Evolutionary conservation across 2,888 invertebrate species (phyloP).

Genomic region (Pomacea canaliculata): DNA sequence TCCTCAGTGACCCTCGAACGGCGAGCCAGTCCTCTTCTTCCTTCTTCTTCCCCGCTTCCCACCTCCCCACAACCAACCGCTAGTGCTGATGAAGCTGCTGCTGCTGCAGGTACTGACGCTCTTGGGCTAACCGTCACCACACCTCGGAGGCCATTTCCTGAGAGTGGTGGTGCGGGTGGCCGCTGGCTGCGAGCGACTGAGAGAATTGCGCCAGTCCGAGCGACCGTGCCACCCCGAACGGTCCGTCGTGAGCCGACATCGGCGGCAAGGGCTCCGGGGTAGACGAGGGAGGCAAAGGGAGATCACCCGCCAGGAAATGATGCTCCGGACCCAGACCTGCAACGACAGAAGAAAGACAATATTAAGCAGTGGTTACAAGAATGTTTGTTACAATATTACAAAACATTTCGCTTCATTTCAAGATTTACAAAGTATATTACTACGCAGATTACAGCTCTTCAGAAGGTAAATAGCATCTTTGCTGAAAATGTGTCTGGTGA

Average conservation of each 20-base stretch:
- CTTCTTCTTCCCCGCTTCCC: too few relatives aligned
- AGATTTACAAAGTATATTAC: too few relatives aligned
- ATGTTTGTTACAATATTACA: too few relatives aligned
- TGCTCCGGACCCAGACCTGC: constrained; percentile 35
- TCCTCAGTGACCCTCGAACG: too few relatives aligned
- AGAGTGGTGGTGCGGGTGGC: constrained; percentile 30
- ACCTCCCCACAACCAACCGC: too few relatives aligned
- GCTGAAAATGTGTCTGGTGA: too few relatives aligned
- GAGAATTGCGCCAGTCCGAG: constrained; percentile 30
- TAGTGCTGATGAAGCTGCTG: constrained; percentile 2
- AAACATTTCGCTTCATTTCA: too few relatives aligned
- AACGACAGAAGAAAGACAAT: background rate
- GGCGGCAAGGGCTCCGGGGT: constrained; percentile 34
- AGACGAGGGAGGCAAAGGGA: constrained; percentile 34
- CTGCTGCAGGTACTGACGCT: constrained; percentile 20
- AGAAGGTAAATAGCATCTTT: too few relatives aligned
- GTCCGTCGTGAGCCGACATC: constrained; percentile 24
- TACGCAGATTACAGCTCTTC: too few relatives aligned
- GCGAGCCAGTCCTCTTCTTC: too few relatives aligned
- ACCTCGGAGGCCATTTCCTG: constrained; percentile 31
- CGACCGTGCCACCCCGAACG: constrained; percentile 32
- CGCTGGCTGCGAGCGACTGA: constrained; percentile 27
- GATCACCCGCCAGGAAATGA: constrained; percentile 31
- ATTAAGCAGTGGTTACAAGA: too few relatives aligned
- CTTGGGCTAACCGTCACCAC: constrained; percentile 34